Evolutionary conservation across 2,888 invertebrate genomes (phyloP).

Genomic region (Ophonus ardosiacus): DNA sequence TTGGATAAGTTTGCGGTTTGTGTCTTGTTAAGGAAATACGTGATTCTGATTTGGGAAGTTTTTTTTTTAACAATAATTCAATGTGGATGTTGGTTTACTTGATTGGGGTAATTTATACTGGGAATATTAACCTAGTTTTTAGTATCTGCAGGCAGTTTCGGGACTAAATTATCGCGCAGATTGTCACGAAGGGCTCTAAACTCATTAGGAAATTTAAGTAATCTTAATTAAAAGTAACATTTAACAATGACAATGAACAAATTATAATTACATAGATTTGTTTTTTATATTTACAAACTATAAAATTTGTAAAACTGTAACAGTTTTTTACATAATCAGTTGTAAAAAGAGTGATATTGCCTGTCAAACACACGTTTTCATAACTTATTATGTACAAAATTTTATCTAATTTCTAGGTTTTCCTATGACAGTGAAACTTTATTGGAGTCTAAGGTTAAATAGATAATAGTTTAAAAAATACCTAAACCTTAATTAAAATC

Average conservation of each 20-base stretch:
- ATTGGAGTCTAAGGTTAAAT: no score
- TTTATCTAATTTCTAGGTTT: no score
- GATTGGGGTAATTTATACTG: conserved; percentile 28
- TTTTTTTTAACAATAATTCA: conserved; percentile 36
- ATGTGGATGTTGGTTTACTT: conserved; percentile 5
- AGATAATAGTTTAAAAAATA: no score
- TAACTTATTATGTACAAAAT: no score
- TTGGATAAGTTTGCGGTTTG: conserved; percentile 50
- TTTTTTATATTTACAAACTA: no score
- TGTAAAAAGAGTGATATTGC: no score
- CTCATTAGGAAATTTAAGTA: background rate
- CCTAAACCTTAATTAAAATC: no score
- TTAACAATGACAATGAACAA: background rate
- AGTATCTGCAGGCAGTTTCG: background rate
- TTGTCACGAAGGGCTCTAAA: background rate
- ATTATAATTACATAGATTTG: no score
- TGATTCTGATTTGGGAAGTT: conserved; percentile 34
- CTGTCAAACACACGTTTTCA: no score
- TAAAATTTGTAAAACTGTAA: no score
- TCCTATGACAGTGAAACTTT: no score
- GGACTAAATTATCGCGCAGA: background rate
- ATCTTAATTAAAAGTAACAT: background rate
- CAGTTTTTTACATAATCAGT: no score
- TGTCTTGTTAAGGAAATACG: conserved; percentile 48
- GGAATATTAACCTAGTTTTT: conserved; percentile 25